Base-by-base conservation (phyloP, 2,797 vertebrate species). In the Spinus pinus region DNA sequence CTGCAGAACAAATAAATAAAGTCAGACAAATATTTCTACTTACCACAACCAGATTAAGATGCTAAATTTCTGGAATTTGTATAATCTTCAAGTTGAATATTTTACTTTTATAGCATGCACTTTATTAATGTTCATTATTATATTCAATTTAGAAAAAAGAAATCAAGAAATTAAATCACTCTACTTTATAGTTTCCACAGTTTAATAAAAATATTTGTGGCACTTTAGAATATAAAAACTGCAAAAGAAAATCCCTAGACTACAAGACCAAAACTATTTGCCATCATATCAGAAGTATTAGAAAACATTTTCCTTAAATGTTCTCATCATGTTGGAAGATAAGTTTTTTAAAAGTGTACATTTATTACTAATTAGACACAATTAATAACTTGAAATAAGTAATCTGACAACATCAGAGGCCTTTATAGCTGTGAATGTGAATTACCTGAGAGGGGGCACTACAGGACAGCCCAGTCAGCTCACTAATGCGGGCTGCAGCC, bases 401-500 rank as follows among this genome's bases (percentile, higher is more conserved):
- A 49, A 54, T 73, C 13, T 42, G 46, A 71, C 7, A 78, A 44
- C 66, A 75, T n/a, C 31, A 80, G 49, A 69, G 83, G 15, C 35
- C 35, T 84, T 72, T 47, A 41, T 1, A 53, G 35, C 39, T 73
- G 10, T 39, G 39, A 39, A 25, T 2, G 8, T 46, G 72, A 64
- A 91, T 97, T 97, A 99, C 99, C 99, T 99, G 99, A 97, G 99
- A 99, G 81, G 99, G 99, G 78, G 99, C 99, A 78, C 99, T 99
- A 95, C 99, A 99, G 94, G 99, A 99, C 41, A 99, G 98, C 19
- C 99, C 99, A 0, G 98, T 99, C 92, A 99, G 98, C 96, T 99
- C 99, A 14, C 98, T 98, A 6, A 99, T 99, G 10, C 99, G 98
- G 0, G 99, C 99, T 0, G 99, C 99, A 4, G 99, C 99, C 0